These are phyloP conservation scores for Galeruca laticollis DNA, from an alignment of 2,888 invertebrate species.

Conservation along the genomic window DNA sequence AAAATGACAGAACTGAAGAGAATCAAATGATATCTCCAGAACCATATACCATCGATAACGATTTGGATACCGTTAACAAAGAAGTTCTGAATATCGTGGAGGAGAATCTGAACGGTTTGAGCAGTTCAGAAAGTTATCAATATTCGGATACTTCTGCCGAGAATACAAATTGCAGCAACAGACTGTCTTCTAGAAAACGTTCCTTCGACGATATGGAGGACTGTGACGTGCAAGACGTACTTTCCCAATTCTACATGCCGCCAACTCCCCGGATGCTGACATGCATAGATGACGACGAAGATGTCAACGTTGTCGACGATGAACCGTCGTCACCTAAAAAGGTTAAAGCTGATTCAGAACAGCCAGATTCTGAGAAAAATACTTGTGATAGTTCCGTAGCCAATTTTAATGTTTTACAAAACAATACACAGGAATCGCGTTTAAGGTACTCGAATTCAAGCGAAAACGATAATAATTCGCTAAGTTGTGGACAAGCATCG, in stretches of 20 bases:
- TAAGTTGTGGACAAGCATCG: conserved; percentile 76
- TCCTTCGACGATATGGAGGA: conserved; percentile 74
- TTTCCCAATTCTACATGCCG: conserved; percentile 79
- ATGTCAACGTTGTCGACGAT: conserved; percentile 66
- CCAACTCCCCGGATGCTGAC: conserved; percentile 78
- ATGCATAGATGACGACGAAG: conserved; percentile 75
- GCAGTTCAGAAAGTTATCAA: conserved; percentile 30
- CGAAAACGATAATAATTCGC: conserved; percentile 57
- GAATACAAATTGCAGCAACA: conserved; percentile 18
- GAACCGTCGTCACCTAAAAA: conserved; percentile 61
- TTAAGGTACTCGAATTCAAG: conserved; percentile 50
- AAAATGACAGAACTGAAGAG: conserved; percentile 55
- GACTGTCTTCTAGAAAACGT: conserved; percentile 62
- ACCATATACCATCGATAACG: conserved; percentile 58
- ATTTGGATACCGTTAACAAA: conserved; percentile 58
- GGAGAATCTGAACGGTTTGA: conserved; percentile 47
- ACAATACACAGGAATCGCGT: conserved; percentile 50
- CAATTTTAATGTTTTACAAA: conserved; percentile 59
- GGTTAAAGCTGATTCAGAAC: conserved; percentile 57
- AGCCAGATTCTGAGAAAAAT: conserved; percentile 24
- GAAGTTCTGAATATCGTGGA: conserved; percentile 58
- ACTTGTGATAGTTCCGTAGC: conserved; percentile 41
- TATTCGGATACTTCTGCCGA: conserved; percentile 22
- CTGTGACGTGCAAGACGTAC: conserved; percentile 76
- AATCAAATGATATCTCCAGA: conserved; percentile 47